These are phyloP conservation scores for Troides oblongomaculatus DNA, from an alignment of 2,888 invertebrate genomes.

Conservation along the genomic window DNA sequence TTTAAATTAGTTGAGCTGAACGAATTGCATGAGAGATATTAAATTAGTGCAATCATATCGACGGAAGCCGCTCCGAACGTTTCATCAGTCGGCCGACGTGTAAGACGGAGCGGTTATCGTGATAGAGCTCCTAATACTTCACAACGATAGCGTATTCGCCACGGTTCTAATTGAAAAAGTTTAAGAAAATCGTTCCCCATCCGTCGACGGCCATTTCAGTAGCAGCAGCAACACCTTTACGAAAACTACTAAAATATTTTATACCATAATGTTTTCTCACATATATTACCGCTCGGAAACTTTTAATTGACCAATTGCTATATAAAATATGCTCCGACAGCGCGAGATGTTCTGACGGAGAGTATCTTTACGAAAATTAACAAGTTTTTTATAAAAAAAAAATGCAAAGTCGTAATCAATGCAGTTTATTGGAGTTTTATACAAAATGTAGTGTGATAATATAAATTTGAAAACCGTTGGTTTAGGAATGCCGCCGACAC, in stretches of 20 bases:
- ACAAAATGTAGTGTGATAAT: slow-evolving; percentile 27
- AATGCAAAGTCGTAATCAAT: slow-evolving; percentile 28
- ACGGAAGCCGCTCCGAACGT: slow-evolving; percentile 43
- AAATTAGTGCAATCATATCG: slow-evolving; percentile 47
- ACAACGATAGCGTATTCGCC: slow-evolving; percentile 47
- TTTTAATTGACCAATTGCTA: slow-evolving; percentile 45
- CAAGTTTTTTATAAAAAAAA: slow-evolving; percentile 7
- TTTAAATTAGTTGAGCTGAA: slow-evolving; percentile 59
- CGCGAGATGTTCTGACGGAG: slow-evolving; percentile 2
- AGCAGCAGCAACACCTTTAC: background rate
- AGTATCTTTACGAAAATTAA: slow-evolving; percentile 15
- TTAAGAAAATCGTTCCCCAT: slow-evolving; percentile 3
- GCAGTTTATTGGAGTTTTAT: slow-evolving; percentile 29
- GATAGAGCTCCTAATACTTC: slow-evolving; percentile 39
- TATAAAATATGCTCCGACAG: slow-evolving; percentile 36
- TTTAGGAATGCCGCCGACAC: slow-evolving; percentile 13
- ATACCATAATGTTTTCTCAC: slow-evolving; percentile 26
- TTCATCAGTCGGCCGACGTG: slow-evolving; percentile 50
- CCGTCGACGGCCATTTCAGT: background rate
- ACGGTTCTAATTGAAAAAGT: slow-evolving; percentile 47
- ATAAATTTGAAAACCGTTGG: slow-evolving; percentile 13
- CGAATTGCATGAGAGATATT: slow-evolving; percentile 54
- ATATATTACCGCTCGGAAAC: slow-evolving; percentile 39
- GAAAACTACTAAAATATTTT: slow-evolving; percentile 7
- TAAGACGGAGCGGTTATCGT: slow-evolving; percentile 41